A percentile compares a stretch with the other conserved stretches of the same genome.
phyloP scores from a whole-genome alignment of 2,113 vertebrate genomes.

The Diadophis punctatus region DNA sequence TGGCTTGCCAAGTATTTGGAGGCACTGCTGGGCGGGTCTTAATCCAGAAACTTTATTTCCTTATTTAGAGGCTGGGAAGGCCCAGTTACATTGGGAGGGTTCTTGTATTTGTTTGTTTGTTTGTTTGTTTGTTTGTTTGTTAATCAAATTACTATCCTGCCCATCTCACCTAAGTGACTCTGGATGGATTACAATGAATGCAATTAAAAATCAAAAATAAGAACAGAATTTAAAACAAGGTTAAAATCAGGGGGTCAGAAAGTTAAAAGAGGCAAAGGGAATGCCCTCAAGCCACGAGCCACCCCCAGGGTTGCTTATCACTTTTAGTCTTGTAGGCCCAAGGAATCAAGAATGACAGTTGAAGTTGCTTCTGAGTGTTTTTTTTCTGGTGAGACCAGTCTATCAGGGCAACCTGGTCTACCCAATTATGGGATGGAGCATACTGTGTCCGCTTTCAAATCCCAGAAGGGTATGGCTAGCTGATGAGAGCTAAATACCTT shows the following conservation, averaged over 20 bases:
- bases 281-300: background rate
- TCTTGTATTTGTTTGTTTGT: too few relatives aligned
- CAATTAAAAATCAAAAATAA: background rate
- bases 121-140: background rate
- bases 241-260: background rate
- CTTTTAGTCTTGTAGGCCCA: too few relatives aligned
- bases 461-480: too few relatives aligned
- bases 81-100: background rate
- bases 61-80: background rate
- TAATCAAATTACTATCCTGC: background rate
- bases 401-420: too few relatives aligned
- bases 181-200: background rate
- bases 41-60: background rate
- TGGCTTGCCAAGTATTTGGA: background rate
- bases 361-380: background rate
- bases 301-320: background rate
- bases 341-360: background rate
- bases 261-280: background rate
- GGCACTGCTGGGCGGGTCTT: background rate
- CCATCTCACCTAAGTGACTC: background rate
- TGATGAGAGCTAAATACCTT: too few relatives aligned
- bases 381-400: too few relatives aligned
- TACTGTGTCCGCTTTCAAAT: too few relatives aligned
- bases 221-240: background rate
- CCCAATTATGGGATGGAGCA: too few relatives aligned